These are phyloP conservation scores for Hippocampus abdominalis DNA, from an alignment of 2,113 vertebrate species.

Conservation along the genomic window DNA sequence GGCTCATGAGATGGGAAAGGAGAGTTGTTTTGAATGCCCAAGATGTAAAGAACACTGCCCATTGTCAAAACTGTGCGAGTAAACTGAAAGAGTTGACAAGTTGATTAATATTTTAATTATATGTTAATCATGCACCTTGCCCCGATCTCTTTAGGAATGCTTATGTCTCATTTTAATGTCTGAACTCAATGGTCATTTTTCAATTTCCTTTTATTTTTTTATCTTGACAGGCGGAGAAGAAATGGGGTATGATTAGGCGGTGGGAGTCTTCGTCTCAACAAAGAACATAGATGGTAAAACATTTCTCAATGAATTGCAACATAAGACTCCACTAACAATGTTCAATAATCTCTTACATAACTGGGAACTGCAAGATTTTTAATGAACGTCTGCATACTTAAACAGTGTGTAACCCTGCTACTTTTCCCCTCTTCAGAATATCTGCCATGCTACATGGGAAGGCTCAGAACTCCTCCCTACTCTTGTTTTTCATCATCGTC, in stretches of 20 bases:
- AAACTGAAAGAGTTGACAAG: conserved; percentile 1
- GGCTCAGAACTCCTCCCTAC: conserved; percentile 70
- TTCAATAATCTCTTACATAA: not conserved
- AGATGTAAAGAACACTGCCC: conserved; percentile 22
- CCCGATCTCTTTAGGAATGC: conserved; percentile 7
- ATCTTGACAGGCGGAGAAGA: conserved; percentile 15
- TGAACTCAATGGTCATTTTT: not conserved
- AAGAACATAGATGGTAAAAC: conserved; percentile 47
- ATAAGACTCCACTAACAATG: not conserved
- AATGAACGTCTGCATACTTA: not conserved
- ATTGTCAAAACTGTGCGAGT: not conserved
- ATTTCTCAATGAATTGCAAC: not conserved
- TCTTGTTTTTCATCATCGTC: conserved; percentile 68
- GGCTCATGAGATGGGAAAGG: conserved; percentile 37
- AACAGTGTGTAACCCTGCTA: conserved; percentile 9
- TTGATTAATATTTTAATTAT: conserved; percentile 3
- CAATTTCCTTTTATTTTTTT: not conserved
- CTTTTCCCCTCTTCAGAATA: conserved; percentile 68
- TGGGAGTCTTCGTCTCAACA: conserved; percentile 40
- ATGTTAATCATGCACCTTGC: conserved; percentile 4
- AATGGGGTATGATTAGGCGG: conserved; percentile 42
- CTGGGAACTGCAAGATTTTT: not conserved
- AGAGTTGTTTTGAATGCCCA: conserved; percentile 33
- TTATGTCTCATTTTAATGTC: not conserved
- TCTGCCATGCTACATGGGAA: conserved; percentile 89